A percentile compares a stretch with the other conserved stretches of the same genome.
Conservation (phyloP, 1,140 invertebrate species). For the Oreohelix idahoensis region DNA sequence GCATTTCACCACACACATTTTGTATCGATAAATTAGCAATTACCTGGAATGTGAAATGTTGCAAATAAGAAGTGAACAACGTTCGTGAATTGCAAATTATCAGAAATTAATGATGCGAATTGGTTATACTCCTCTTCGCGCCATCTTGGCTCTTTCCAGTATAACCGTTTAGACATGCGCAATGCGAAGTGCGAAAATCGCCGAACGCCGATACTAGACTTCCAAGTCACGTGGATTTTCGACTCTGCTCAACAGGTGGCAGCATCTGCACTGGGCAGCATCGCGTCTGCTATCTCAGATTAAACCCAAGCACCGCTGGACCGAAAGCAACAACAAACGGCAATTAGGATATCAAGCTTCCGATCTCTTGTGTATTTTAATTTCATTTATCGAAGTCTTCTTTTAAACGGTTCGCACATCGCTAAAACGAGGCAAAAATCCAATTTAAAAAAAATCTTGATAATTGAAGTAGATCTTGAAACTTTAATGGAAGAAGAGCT, state of each 20-base stretch:
- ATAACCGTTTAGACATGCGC: constrained; percentile 41
- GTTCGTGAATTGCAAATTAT: not conserved
- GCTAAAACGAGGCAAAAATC: too few species aligned
- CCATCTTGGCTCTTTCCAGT: constrained; percentile 36
- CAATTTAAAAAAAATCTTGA: too few species aligned
- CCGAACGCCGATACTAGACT: not conserved
- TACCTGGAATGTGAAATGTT: not conserved
- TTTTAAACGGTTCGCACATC: too few species aligned
- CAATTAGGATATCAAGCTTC: too few species aligned
- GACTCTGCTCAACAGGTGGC: constrained; percentile 8
- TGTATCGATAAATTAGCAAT: not conserved
- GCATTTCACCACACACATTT: not conserved
- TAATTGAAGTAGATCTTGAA: too few species aligned
- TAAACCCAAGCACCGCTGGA: too few species aligned
- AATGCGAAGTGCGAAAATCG: not conserved
- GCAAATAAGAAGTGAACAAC: not conserved
- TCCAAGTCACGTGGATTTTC: not conserved
- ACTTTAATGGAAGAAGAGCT: too few species aligned
- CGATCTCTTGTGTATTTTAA: too few species aligned
- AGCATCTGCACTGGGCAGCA: not conserved
- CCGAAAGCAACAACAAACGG: too few species aligned
- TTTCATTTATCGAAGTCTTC: too few species aligned
- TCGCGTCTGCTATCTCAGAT: too few species aligned
- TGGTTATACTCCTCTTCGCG: constrained; percentile 9
- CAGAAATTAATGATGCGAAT: not conserved